Conservation (phyloP, 2,113 vertebrate genomes). For the Grammomys dolichurus region DNA sequence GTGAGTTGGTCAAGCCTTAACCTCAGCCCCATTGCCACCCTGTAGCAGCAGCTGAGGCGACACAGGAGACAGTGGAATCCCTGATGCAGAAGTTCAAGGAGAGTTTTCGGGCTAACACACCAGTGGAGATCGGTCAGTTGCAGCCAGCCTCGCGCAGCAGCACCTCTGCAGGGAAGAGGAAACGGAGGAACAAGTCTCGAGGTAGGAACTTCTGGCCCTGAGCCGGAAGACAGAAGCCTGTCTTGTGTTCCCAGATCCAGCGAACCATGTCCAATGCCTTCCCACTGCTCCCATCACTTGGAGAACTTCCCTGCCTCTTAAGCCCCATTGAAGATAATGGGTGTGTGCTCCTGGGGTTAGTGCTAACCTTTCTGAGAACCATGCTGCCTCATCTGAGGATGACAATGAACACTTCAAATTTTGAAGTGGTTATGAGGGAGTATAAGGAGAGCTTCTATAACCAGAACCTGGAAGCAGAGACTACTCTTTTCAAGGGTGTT, state of each 20-base stretch:
- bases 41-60: slow-evolving; percentile 90
- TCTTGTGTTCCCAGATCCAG: too few species aligned
- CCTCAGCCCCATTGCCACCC: slow-evolving; percentile 71
- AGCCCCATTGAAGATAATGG: not conserved
- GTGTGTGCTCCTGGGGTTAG: not conserved
- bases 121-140: slow-evolving; percentile 95
- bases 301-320: rapidly evolving
- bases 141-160: slow-evolving; percentile 93
- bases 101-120: slow-evolving; percentile 95
- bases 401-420: too few species aligned
- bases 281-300: rapidly evolving
- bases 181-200: slow-evolving; percentile 92
- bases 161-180: slow-evolving; percentile 91
- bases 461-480: not conserved
- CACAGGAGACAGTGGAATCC: slow-evolving; percentile 95
- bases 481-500: not conserved
- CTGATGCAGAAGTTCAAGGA: slow-evolving; percentile 99
- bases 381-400: not conserved
- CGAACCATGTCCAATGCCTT: not conserved
- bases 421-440: not conserved
- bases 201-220: slow-evolving; percentile 85
- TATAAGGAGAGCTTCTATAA: not conserved
- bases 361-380: not conserved
- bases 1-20: slow-evolving; percentile 55
- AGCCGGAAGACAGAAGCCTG: not conserved